These are phyloP conservation scores for Orius insidiosus DNA, from an alignment of 1,140 invertebrate genomes.

Conservation along the genomic window DNA sequence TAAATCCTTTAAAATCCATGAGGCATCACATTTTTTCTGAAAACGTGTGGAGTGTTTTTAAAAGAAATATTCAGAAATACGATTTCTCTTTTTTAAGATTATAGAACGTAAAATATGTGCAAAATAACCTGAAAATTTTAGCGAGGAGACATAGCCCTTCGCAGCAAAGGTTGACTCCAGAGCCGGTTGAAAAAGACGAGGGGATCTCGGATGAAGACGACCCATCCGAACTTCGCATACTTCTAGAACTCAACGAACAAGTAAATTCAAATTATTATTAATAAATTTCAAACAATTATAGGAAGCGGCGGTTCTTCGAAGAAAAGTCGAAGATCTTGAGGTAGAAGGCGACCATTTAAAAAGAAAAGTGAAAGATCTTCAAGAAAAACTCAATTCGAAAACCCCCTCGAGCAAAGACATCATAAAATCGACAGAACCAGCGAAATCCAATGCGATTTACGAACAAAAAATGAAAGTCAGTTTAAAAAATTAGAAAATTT, in stretches of 20 bases:
- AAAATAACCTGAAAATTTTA: slow-evolving; percentile 19
- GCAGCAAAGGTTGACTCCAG: slow-evolving; percentile 35
- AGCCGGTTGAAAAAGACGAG: slow-evolving; percentile 51
- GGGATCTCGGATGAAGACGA: slow-evolving; percentile 59
- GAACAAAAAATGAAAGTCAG: slow-evolving; percentile 48
- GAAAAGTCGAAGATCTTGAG: slow-evolving; percentile 71
- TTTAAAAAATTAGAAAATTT: background rate
- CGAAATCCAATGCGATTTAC: slow-evolving; percentile 29
- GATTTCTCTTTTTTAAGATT: background rate
- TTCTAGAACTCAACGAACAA: slow-evolving; percentile 75
- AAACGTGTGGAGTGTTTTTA: background rate
- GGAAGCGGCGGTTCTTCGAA: slow-evolving; percentile 60
- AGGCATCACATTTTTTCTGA: background rate
- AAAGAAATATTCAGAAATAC: slow-evolving; percentile 9
- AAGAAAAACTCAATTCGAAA: slow-evolving; percentile 40
- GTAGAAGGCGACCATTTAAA: slow-evolving; percentile 55
- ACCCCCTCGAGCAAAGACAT: slow-evolving; percentile 17
- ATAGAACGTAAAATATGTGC: background rate
- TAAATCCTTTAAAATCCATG: too few relatives aligned
- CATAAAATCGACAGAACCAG: slow-evolving; percentile 24
- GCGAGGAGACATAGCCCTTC: slow-evolving; percentile 43
- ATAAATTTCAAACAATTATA: slow-evolving; percentile 24
- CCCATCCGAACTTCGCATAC: slow-evolving; percentile 52
- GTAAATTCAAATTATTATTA: slow-evolving; percentile 21
- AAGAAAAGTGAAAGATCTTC: slow-evolving; percentile 56